Conservation (phyloP, 2,797 vertebrate genomes). For the Cuniculus paca region DNA sequence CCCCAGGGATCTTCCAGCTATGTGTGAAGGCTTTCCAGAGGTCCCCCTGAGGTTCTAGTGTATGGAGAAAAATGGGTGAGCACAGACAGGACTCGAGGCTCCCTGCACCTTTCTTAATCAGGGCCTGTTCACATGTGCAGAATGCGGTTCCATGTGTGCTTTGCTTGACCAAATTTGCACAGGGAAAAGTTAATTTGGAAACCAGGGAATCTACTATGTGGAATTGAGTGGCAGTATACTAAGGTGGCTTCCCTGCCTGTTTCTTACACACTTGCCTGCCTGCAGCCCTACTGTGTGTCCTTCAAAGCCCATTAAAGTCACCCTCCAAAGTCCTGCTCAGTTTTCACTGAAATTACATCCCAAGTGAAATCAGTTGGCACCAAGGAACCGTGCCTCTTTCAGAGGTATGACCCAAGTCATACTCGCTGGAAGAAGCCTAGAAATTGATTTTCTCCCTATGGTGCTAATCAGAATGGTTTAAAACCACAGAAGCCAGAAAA, state of each 20-base stretch:
- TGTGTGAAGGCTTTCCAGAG: neutral
- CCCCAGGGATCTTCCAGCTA: neutral
- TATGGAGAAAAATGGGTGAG: neutral
- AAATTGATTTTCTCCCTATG: neutral
- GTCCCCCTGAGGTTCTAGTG: neutral
- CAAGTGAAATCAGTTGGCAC: neutral
- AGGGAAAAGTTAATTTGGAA: neutral
- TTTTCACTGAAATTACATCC: slow-evolving; percentile 51
- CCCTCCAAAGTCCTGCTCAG: neutral
- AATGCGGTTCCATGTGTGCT: neutral
- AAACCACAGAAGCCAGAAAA: slow-evolving; percentile 48
- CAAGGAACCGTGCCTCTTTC: slow-evolving; percentile 26
- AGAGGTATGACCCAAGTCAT: slow-evolving; percentile 45
- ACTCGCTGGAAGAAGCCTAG: slow-evolving; percentile 50
- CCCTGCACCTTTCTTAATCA: neutral
- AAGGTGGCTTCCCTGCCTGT: neutral
- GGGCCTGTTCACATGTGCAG: neutral
- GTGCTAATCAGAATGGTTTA: slow-evolving; percentile 50
- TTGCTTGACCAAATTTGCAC: neutral
- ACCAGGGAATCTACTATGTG: neutral
- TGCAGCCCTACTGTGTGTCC: neutral
- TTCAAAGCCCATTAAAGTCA: neutral
- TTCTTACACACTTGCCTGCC: neutral
- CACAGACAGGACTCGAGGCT: neutral
- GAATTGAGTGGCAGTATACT: neutral